phyloP scores from a whole-genome alignment of 1,140 invertebrate genomes.

The Andricus grossulariae region DNA sequence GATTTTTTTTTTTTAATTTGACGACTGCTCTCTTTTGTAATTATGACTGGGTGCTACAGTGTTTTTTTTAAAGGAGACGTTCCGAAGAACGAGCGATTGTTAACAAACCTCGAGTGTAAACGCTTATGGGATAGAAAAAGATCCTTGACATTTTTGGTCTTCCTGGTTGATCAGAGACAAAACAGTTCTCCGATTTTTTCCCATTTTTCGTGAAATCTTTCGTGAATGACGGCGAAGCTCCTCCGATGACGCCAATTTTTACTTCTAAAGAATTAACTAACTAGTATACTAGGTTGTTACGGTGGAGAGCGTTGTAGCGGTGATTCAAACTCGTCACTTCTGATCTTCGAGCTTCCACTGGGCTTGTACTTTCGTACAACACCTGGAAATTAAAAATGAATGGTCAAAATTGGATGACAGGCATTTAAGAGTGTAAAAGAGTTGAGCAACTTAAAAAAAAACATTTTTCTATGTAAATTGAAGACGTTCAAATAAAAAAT shows the following conservation, averaged over 20 bases:
- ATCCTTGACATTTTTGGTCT: conserved; percentile 15
- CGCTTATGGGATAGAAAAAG: conserved; percentile 7
- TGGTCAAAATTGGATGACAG: too few species aligned
- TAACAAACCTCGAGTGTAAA: conserved; percentile 8
- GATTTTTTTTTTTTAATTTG: neutral
- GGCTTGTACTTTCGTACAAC: conserved; percentile 67
- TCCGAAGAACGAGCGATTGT: neutral
- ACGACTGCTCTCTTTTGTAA: neutral
- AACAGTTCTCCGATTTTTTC: conserved; percentile 9
- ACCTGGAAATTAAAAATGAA: conserved; percentile 58
- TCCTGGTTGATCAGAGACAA: conserved; percentile 20
- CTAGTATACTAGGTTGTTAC: conserved; percentile 74
- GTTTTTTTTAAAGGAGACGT: neutral
- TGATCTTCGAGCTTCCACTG: conserved; percentile 69
- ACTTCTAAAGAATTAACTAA: conserved; percentile 75
- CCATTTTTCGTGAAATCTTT: conserved; percentile 37
- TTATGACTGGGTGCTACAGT: neutral
- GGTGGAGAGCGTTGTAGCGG: conserved; percentile 71
- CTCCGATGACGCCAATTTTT: conserved; percentile 67
- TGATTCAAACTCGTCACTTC: conserved; percentile 71
- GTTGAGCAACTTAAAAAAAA: too few species aligned
- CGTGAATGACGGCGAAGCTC: conserved; percentile 58
- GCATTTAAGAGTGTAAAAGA: neutral
- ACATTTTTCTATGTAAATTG: too few species aligned
- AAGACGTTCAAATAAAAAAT: too few species aligned